Conservation (phyloP, 92 coral and sea anemone genomes). For the Galaxea fascicularis region DNA sequence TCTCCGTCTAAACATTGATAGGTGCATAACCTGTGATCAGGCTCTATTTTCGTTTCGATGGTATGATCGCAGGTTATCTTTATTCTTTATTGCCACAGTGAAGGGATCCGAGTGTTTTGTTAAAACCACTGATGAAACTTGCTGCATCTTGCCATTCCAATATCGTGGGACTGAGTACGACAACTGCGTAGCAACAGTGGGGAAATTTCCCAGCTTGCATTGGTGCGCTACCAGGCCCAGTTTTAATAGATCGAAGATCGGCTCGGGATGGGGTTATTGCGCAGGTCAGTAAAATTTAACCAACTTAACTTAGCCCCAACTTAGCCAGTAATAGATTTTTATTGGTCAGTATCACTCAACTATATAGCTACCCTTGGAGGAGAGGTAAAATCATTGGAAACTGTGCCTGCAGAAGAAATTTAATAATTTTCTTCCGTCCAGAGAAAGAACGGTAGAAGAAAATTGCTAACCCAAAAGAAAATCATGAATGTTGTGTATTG, state of each 20-base stretch:
- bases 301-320: background rate
- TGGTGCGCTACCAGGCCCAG: constrained; percentile 33
- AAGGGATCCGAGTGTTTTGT: constrained; percentile 20
- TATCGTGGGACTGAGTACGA: constrained; percentile 32
- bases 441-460: too few relatives aligned
- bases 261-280: constrained; percentile 45
- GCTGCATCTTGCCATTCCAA: constrained; percentile 37
- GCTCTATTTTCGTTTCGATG: too few relatives aligned
- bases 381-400: too few relatives aligned
- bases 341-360: too few relatives aligned
- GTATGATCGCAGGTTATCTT: background rate
- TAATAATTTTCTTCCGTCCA: too few relatives aligned
- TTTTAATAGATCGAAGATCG: background rate
- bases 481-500: too few relatives aligned
- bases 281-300: constrained; percentile 35
- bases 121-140: constrained; percentile 16
- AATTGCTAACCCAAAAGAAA: too few relatives aligned
- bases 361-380: too few relatives aligned
- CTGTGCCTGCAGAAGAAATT: too few relatives aligned
- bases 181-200: constrained; percentile 7
- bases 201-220: background rate
- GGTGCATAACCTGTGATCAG: too few relatives aligned
- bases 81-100: background rate
- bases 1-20: too few relatives aligned
- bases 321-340: background rate